Evolutionary conservation across 2,113 vertebrate genomes (phyloP).

Genomic region (Cygnus buccinator): DNA sequence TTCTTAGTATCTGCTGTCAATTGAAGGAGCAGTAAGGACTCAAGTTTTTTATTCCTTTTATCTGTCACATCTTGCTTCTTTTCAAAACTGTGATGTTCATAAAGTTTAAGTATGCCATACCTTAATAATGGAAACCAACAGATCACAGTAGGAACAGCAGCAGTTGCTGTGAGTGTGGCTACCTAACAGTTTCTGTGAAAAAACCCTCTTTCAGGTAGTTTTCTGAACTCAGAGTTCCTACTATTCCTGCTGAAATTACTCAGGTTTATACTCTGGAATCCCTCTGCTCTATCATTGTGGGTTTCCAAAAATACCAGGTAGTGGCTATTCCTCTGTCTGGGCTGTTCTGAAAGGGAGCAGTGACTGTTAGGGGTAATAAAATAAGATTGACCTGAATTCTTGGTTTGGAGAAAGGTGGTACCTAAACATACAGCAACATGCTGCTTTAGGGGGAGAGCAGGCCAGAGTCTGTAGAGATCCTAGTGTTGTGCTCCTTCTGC

Average conservation of each 20-base stretch:
- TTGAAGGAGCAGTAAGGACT: background rate
- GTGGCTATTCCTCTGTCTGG: fast-evolving
- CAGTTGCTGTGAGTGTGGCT: background rate
- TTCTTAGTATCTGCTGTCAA: background rate
- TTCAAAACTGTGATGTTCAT: background rate
- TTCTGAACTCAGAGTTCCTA: background rate
- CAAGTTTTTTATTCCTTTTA: background rate
- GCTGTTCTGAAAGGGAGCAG: background rate
- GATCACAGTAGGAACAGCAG: background rate
- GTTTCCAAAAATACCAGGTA: background rate
- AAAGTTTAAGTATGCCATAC: fast-evolving
- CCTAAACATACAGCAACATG: too few species aligned
- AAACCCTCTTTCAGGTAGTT: background rate
- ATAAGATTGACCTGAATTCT: background rate
- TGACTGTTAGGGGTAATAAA: background rate
- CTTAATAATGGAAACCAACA: background rate
- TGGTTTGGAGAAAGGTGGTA: background rate
- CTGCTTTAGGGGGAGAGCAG: too few species aligned
- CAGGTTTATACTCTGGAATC: background rate
- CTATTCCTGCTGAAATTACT: background rate
- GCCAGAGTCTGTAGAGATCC: too few species aligned
- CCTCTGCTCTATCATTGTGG: background rate
- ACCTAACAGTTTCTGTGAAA: background rate
- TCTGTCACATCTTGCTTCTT: background rate
- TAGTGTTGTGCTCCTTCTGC: too few species aligned